Evolutionary conservation across 1,140 invertebrate genomes (phyloP), one percentile per base, ranked within the genome.

Genomic region (Drosophila subobscura): DNA sequence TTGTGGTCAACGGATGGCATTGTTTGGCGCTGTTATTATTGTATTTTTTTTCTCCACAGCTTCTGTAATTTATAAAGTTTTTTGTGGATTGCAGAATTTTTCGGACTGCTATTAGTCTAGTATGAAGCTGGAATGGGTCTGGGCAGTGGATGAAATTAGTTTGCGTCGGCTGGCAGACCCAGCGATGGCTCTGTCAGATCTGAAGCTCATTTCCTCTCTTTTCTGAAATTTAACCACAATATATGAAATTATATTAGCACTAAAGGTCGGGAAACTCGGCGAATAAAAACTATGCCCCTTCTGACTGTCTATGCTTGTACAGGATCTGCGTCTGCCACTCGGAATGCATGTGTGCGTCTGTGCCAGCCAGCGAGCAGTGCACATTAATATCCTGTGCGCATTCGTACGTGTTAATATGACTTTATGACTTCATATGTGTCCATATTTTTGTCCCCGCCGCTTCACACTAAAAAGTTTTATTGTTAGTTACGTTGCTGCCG

Each of bases 321-420:
- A n/a, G 7, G 8, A 33, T 33, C 29, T 33, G 29, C 8, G 29
- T 33, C 33, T 37, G 33, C 3, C 33, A 12, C 10, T 4, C 10
- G 33, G 10, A 4, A 12, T 37, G 33, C 33, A 37, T 49, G 65
- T 42, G 44, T 46, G 66, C 51, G 49, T 72, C 55, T 33, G 67
- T 63, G 58, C 33, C 33, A 37, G 58, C 33, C 33, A 37, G 33
- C 33, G 33, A 37, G 33, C 68, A 64, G 61, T 85, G 75, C 79
- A 88, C 84, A 88, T 89, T 88, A 88, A 88, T 88, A 88, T 89
- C 84, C 84, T 88, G 79, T 88, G 84, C 84, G 85, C 81, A 89
- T 83, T 88, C 84, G 84, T 89, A 88, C 84, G 84, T 88, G 84
- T 88, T 88, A 88, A 88, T 88, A 89, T 88, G 84, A 88, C 84